These are phyloP conservation scores for Callipepla californica DNA, from an alignment of 2,113 vertebrate genomes.

Conservation along the genomic window DNA sequence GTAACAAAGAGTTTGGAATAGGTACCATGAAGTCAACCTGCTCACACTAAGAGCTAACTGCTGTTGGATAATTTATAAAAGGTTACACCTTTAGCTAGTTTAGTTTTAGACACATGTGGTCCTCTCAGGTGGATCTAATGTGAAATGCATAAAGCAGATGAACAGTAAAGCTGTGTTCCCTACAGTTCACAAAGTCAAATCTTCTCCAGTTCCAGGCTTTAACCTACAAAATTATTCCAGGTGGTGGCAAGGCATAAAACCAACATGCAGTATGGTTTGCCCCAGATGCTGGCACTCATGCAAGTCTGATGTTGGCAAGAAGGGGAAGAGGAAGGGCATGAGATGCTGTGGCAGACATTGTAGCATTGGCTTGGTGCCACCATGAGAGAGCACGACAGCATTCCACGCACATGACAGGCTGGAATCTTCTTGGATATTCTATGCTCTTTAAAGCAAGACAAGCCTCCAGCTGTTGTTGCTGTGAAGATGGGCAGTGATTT, in stretches of 20 bases:
- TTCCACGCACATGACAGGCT: background rate
- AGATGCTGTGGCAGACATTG: background rate
- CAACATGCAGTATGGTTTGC: constrained; percentile 32
- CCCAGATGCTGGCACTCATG: constrained; percentile 40
- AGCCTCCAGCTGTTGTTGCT: background rate
- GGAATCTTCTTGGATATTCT: background rate
- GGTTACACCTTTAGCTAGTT: background rate
- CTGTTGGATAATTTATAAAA: background rate
- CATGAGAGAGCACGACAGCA: background rate
- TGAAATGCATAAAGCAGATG: background rate
- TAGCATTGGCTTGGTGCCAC: constrained; percentile 4
- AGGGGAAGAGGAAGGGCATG: background rate
- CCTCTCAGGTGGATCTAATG: background rate
- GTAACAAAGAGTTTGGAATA: background rate
- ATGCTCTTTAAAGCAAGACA: background rate
- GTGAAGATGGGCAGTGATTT: background rate
- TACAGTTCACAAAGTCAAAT: constrained; percentile 39
- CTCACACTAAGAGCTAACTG: background rate
- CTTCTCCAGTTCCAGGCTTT: constrained; percentile 17
- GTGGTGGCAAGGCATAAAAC: constrained; percentile 27
- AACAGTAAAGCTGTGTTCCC: background rate
- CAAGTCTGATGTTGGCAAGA: constrained; percentile 32
- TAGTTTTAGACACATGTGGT: background rate
- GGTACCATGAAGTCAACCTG: background rate
- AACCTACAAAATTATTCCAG: constrained; percentile 16